Conservation (phyloP, 2,113 vertebrate species). For the Polypterus bichir region DNA sequence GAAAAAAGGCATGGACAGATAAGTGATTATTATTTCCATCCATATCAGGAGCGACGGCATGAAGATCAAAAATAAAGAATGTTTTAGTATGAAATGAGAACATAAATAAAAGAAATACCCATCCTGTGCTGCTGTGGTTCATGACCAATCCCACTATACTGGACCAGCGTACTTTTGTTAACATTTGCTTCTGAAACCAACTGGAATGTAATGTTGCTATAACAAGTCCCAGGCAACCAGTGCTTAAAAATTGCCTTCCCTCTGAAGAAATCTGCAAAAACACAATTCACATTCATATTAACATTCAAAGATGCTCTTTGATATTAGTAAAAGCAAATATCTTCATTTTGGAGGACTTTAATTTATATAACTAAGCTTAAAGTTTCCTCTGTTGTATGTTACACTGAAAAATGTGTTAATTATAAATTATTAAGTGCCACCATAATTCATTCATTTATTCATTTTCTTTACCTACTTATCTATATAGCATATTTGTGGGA, state of each 20-base stretch:
- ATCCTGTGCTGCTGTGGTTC: slow-evolving; percentile 71
- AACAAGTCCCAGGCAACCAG: slow-evolving; percentile 85
- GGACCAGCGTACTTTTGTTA: slow-evolving; percentile 63
- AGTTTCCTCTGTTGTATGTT: too few relatives aligned
- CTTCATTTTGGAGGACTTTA: too few relatives aligned
- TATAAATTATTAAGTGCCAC: too few relatives aligned
- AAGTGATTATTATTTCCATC: slow-evolving; percentile 22
- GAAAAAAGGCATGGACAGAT: too few relatives aligned
- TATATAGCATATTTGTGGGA: too few relatives aligned
- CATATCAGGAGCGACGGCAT: slow-evolving; percentile 14
- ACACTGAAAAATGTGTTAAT: too few relatives aligned
- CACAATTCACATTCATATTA: neutral
- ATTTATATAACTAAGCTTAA: too few relatives aligned
- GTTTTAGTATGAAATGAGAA: slow-evolving; percentile 24
- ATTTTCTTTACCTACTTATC: too few relatives aligned
- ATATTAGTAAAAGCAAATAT: too few relatives aligned
- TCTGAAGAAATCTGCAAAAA: slow-evolving; percentile 63
- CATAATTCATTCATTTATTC: too few relatives aligned
- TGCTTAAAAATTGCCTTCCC: slow-evolving; percentile 92
- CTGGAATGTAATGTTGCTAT: slow-evolving; percentile 88
- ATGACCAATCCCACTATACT: slow-evolving; percentile 68
- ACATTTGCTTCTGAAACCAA: slow-evolving; percentile 79
- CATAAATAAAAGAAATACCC: slow-evolving; percentile 40
- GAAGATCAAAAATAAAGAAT: slow-evolving; percentile 22
- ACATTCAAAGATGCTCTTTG: too few relatives aligned